Evolutionary conservation across 2,888 invertebrate species (phyloP), one percentile per base, ranked within the genome.

Genomic region (Embidobia sp.): DNA sequence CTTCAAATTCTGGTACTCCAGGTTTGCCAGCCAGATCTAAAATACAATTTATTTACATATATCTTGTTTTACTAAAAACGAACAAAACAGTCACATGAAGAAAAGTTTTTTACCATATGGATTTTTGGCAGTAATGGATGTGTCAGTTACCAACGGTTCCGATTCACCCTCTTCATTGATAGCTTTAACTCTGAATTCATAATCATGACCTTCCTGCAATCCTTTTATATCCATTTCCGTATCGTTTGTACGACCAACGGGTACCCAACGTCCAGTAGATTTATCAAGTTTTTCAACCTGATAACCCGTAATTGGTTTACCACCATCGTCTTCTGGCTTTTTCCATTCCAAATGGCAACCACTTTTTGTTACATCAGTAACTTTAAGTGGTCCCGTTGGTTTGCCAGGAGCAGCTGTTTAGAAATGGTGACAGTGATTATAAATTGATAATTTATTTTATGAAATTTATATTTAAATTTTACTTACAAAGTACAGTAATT

Each of bases 111-210:
- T 85, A 95, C 95, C 97, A 88, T 94, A 99, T 81, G 99, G 99
- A 92, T 99, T 99, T 91, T 99, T 99, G 16, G 99, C 98, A 11
- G 95, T 88, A 74, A 95, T 96, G 1, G 95, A 93, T 83, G 94
- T 93, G 57, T 97, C 96, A n/a, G 97, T 96, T 89, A 97, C 96
- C 79, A 98, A 90, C 4, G 99, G 98, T 85, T 99, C 97, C 0
- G 97, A 96, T 89, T 97, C 97, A 11, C 97, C 97, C 88, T 98
- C 98, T 80, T 98, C 98, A 85, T 98, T 98, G 77, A 98, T 93
- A 5, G 98, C 98, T 87, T 94, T 95, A 8, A 98, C 97, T 80
- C 98, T 92, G 92, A 98, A 98, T 90, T 97, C 96, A 89, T 98
- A 98, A 86, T 98, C 97, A 82, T 95, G 94, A 26, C 95, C 97